These are phyloP conservation scores for Entomobrya multifasciata DNA, from an alignment of 2,888 invertebrate species.

Conservation along the genomic window DNA sequence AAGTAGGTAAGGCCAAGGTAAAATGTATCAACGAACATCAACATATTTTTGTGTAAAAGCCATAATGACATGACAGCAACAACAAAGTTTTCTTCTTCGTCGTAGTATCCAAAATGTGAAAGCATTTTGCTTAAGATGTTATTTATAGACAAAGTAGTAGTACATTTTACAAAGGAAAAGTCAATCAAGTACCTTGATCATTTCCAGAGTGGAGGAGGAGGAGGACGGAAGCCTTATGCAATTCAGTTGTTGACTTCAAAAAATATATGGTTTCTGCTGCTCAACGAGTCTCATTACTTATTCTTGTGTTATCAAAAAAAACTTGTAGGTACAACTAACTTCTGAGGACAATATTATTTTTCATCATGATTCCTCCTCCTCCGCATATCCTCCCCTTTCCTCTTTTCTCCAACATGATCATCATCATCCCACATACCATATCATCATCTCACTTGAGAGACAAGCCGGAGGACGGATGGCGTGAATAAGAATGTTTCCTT, in stretches of 20 bases:
- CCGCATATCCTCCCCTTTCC: background rate
- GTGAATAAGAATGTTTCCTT: constrained; percentile 27
- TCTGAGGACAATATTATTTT: background rate
- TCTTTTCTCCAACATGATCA: too few species aligned
- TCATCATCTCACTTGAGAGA: background rate
- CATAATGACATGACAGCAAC: background rate
- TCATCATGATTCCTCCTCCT: background rate
- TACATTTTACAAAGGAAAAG: constrained; percentile 4
- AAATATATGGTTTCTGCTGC: background rate
- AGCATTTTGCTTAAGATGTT: background rate
- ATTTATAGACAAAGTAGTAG: constrained; percentile 16
- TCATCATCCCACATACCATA: background rate
- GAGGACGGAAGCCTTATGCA: background rate
- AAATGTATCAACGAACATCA: too few species aligned
- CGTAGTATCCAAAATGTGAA: background rate
- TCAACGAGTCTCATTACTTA: constrained; percentile 11
- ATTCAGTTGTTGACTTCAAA: constrained; percentile 21
- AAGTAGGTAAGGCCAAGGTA: too few species aligned
- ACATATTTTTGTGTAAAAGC: background rate
- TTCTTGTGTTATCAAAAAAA: too few species aligned
- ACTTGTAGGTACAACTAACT: too few species aligned
- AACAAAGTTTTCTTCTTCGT: background rate
- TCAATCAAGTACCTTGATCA: constrained; percentile 27
- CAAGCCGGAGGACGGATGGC: background rate
- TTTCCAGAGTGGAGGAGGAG: background rate